Base-by-base conservation (phyloP, 2,113 vertebrate genomes). In the Entosphenus tridentatus region DNA sequence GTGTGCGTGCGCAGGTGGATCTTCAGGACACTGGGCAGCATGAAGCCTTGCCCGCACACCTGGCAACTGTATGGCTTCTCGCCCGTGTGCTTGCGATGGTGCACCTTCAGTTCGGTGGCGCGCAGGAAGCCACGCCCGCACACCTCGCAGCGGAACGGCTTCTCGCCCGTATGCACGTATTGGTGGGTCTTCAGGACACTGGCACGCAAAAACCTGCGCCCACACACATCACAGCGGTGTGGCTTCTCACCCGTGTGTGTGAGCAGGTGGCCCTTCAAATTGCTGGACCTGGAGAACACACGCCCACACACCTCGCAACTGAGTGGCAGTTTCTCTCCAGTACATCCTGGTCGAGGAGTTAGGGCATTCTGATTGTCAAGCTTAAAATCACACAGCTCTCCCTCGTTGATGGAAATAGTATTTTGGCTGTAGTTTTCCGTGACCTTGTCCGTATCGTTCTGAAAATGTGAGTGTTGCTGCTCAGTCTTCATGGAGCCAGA, bases 21-120 rank as follows among this genome's bases (percentile, higher is more conserved):
- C 80, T 97, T 96, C 73, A 96, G 85, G 83, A 95, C 96, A 89
- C 95, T 89, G 82, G 96, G 90, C 80, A 89, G 95, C 80, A 2
- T n/a, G 62, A 65, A 65, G n/a, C 62, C 62, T 21, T 65, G n/a
- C n/a, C 62, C 62, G 21, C 62, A 65, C 62, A 65, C 62, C n/a
- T 21, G n/a, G 62, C 62, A 65, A 2, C n/a, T 65, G 21, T 65
- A 65, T 9, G 62, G 62, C 62, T 65, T 65, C 62, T 65, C 62
- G n/a, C 62, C 62, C 21, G 62, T 65, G 62, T 65, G 62, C 8
- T 16, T 65, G n/a, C 62, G 62, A 16, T n/a, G n/a, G 62, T 65
- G 62, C 62, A 90, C 90, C 77, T 97, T n/a, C 62, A 65, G 62
- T n/a, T 65, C 21, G 62, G 62, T 16, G 62, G 62, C 39, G 5